phyloP scores from a whole-genome alignment of 1,140 invertebrate genomes.

The Aphelinus certus region DNA sequence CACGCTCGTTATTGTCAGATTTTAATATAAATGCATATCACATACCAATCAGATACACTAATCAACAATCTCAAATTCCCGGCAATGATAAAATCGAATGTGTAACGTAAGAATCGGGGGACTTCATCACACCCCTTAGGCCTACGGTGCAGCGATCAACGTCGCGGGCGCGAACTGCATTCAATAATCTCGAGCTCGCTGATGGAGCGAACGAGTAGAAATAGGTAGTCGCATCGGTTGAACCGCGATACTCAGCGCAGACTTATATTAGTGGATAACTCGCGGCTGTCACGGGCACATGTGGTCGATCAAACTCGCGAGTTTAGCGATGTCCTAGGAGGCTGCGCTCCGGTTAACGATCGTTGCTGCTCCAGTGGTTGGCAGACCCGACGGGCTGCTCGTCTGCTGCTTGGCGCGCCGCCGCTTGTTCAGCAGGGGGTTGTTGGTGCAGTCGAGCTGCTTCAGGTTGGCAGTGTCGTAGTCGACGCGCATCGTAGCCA shows the following conservation, averaged over 20 bases:
- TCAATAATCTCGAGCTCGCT: too few species aligned
- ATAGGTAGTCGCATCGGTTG: too few species aligned
- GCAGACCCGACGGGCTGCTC: constrained; percentile 34
- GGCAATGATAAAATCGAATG: too few species aligned
- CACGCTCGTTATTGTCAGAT: constrained; percentile 8
- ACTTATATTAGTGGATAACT: too few species aligned
- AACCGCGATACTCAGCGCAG: too few species aligned
- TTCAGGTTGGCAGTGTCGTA: constrained; percentile 81
- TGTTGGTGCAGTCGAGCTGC: constrained; percentile 89
- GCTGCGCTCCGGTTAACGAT: constrained; percentile 10
- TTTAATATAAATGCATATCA: constrained; percentile 17
- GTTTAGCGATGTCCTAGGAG: constrained; percentile 37
- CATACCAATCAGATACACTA: too few species aligned
- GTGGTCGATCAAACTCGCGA: constrained; percentile 28
- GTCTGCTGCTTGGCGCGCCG: constrained; percentile 55
- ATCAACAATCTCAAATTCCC: too few species aligned
- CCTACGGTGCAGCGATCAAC: too few species aligned
- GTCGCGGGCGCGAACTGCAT: too few species aligned
- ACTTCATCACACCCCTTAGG: too few species aligned
- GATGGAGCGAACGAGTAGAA: too few species aligned
- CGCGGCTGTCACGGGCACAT: constrained; percentile 22
- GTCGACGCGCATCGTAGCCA: constrained; percentile 96
- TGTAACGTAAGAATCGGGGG: too few species aligned
- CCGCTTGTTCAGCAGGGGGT: constrained; percentile 89
- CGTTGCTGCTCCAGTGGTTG: constrained; percentile 34